Evolutionary conservation across 2,797 vertebrate genomes (phyloP).

Genomic region (Melanotaenia trifasciata): DNA sequence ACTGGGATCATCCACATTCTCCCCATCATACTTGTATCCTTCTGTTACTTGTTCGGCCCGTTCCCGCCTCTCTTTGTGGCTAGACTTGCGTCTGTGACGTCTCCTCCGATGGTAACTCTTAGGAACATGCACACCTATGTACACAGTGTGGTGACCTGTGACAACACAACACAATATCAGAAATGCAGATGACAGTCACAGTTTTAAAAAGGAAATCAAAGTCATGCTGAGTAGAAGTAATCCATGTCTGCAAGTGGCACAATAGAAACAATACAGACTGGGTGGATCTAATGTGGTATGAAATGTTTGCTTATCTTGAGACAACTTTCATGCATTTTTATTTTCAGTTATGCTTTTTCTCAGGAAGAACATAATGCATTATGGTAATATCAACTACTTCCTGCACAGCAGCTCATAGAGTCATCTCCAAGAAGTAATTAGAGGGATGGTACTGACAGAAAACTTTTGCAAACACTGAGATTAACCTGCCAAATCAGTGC

Average conservation of each 20-base stretch:
- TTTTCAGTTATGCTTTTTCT: neutral
- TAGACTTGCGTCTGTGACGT: conserved; percentile 89
- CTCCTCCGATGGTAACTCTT: conserved; percentile 95
- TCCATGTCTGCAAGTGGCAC: conserved; percentile 1
- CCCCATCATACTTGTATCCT: conserved; percentile 89
- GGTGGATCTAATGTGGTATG: neutral
- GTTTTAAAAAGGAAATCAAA: conserved; percentile 25
- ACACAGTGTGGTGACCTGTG: conserved; percentile 96
- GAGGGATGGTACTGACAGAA: conserved; percentile 17
- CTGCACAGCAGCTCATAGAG: conserved; percentile 56
- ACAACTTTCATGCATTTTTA: neutral
- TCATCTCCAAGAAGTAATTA: conserved; percentile 73
- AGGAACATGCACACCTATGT: conserved; percentile 96
- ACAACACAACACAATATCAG: conserved; percentile 10
- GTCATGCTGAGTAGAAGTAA: conserved; percentile 36
- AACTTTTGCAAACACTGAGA: conserved; percentile 10
- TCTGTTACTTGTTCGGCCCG: conserved; percentile 86
- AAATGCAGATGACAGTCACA: conserved; percentile 24
- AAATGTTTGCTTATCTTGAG: conserved; percentile 10
- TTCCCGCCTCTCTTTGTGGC: conserved; percentile 92
- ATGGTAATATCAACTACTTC: conserved; percentile 77
- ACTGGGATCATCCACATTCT: conserved; percentile 86
- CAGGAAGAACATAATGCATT: conserved; percentile 24
- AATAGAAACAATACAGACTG: neutral
- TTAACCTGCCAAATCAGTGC: neutral